These are phyloP conservation scores for Gallirallus australis DNA, from an alignment of 2,797 vertebrate genomes.

Conservation along the genomic window DNA sequence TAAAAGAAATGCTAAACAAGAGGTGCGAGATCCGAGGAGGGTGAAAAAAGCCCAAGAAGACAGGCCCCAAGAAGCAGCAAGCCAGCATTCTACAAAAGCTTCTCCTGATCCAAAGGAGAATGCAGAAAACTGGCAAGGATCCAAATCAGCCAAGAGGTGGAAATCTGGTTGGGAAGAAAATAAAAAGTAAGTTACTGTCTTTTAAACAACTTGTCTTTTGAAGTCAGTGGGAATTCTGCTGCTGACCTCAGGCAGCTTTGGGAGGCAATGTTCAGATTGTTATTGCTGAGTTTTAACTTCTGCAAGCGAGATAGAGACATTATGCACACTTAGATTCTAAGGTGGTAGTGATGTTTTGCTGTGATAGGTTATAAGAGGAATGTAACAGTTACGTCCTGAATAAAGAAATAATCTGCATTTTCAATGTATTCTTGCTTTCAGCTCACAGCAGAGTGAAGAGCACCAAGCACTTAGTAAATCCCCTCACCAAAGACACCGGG, in stretches of 20 bases:
- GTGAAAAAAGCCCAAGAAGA: constrained; percentile 89
- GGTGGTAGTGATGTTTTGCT: background rate
- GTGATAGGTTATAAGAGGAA: background rate
- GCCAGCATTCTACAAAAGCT: constrained; percentile 82
- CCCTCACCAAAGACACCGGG: constrained; percentile 86
- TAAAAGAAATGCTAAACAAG: constrained; percentile 86
- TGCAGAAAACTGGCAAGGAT: constrained; percentile 82
- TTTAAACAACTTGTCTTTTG: background rate
- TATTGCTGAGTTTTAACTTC: background rate
- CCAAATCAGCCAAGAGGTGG: constrained; percentile 88
- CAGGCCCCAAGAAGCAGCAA: constrained; percentile 81
- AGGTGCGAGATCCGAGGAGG: constrained; percentile 85
- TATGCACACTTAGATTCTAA: background rate
- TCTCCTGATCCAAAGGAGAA: constrained; percentile 87
- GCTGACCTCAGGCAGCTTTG: background rate
- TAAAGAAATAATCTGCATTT: background rate
- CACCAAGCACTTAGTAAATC: constrained; percentile 82
- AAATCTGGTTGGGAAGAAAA: constrained; percentile 96
- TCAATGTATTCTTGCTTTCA: constrained; percentile 68
- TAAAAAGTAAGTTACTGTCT: constrained; percentile 87
- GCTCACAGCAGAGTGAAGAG: constrained; percentile 85
- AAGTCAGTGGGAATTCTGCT: background rate
- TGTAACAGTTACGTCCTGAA: background rate
- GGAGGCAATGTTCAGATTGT: background rate
- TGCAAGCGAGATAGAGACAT: background rate